Conservation (phyloP, 1,140 invertebrate genomes). For the Acarapis woodi region DNA sequence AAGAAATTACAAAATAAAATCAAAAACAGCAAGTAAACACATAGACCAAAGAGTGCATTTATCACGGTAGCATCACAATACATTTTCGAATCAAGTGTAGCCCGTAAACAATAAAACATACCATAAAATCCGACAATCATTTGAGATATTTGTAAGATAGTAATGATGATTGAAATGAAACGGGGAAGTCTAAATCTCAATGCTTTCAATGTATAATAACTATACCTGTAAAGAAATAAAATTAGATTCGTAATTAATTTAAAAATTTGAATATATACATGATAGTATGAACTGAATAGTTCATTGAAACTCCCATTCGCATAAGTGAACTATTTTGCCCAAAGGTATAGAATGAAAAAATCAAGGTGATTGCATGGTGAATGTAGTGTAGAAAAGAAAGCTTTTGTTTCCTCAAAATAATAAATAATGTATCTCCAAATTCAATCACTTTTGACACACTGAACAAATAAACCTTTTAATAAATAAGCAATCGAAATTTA, state of each 20-base stretch:
- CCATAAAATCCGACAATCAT: slow-evolving; percentile 19
- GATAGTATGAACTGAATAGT: slow-evolving; percentile 82
- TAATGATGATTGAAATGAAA: slow-evolving; percentile 22
- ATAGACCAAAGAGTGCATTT: no score
- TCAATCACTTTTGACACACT: slow-evolving; percentile 17
- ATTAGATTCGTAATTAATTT: no score
- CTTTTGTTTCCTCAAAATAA: slow-evolving; percentile 77
- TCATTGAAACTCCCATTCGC: slow-evolving; percentile 96
- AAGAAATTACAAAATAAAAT: no score
- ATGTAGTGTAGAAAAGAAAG: slow-evolving; percentile 93
- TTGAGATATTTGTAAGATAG: slow-evolving; percentile 23
- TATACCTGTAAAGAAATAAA: no score
- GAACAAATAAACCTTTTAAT: no score
- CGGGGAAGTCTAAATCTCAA: slow-evolving; percentile 21
- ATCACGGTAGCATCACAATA: no score
- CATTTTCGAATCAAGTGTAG: no score
- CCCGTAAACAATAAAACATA: slow-evolving; percentile 24
- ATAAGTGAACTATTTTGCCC: slow-evolving; percentile 85
- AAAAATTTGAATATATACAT: slow-evolving; percentile 79
- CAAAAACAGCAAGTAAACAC: no score
- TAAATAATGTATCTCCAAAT: slow-evolving; percentile 83
- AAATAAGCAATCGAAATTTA: no score
- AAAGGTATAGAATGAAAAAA: slow-evolving; percentile 93
- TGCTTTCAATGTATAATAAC: slow-evolving; percentile 25
- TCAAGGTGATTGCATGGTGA: slow-evolving; percentile 34